Evolutionary conservation across 2,797 vertebrate species (phyloP), one percentile per base, ranked within the genome.

Genomic region (Anisognathus igniventris): DNA sequence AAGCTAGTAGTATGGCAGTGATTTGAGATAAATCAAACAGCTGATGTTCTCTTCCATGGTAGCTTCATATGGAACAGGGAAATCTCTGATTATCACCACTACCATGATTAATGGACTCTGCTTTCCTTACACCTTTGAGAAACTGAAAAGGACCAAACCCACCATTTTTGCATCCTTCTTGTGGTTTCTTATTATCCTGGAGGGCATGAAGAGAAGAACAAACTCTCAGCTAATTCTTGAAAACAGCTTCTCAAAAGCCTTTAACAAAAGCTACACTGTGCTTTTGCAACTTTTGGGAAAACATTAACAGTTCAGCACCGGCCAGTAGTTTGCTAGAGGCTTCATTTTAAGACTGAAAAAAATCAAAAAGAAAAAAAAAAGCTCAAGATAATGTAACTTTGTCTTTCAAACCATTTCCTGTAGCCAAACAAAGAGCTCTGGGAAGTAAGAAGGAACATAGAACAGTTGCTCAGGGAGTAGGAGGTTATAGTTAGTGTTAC

Each of bases 331-430:
- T 22, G 17, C 30, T 72, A 47, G 8, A 48, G 48, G 40, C 24
- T 53, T 90, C 2, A 33, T 86, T 60, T 86, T 67, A 57, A 53
- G 30, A 14, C 4, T 22, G 7, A 35, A 57, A 24, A 25, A 56
- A 33, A 1, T 6, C 14, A 16, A 3, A 4, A 9, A 8, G 8
- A 6, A 30, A 11, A 7, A 5, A 39, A 35, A 12, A 1, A 39
- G 2, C 6, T 39, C 37, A 18, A 67, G 24, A 14, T 68, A 74
- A 47, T 2, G 4, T 42, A 71, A 53, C n/a, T 44, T 64, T 25
- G 23, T 64, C 37, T 56, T 79, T 65, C 73, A 85, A 65, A 57
- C 8, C 3, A 27, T 53, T 64, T 67, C 40, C 45, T 57, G 14
- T 22, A 64, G 14, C 56, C 7, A 42, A 0, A 6, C 31, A 15